These are phyloP conservation scores for Sminthurinus signatus DNA, from an alignment of 1,140 invertebrate genomes.

Conservation along the genomic window DNA sequence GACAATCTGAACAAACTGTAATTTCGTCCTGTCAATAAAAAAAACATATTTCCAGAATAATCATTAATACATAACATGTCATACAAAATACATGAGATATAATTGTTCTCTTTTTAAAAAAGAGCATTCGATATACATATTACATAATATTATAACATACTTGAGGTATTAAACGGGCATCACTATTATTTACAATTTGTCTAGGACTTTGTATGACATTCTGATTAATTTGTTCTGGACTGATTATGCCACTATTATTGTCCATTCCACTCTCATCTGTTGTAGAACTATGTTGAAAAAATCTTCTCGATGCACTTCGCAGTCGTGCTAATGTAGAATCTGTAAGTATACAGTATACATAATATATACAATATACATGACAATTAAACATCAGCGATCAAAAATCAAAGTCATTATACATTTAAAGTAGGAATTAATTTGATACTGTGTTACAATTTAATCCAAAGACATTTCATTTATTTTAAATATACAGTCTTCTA, in stretches of 20 bases:
- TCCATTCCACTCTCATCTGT: too few species aligned
- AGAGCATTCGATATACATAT: not conserved
- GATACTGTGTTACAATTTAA: not conserved
- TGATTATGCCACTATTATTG: too few species aligned
- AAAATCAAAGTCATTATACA: not conserved
- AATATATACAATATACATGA: too few species aligned
- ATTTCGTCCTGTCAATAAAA: not conserved
- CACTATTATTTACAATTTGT: not conserved
- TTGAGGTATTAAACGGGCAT: not conserved
- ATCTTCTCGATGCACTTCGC: constrained; percentile 13
- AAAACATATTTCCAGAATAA: not conserved
- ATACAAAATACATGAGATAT: not conserved
- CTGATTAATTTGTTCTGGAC: not conserved
- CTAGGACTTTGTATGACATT: not conserved
- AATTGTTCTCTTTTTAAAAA: not conserved
- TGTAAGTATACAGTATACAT: constrained; percentile 16
- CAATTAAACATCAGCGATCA: too few species aligned
- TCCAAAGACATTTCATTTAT: not conserved
- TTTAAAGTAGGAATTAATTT: not conserved
- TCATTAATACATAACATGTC: not conserved
- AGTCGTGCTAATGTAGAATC: constrained; percentile 23
- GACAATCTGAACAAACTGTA: constrained; percentile 8
- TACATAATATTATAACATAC: not conserved
- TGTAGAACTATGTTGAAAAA: not conserved
- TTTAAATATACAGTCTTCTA: not conserved